These are phyloP conservation scores for Mystacides longicornis DNA, from an alignment of 2,888 invertebrate species.

Conservation along the genomic window DNA sequence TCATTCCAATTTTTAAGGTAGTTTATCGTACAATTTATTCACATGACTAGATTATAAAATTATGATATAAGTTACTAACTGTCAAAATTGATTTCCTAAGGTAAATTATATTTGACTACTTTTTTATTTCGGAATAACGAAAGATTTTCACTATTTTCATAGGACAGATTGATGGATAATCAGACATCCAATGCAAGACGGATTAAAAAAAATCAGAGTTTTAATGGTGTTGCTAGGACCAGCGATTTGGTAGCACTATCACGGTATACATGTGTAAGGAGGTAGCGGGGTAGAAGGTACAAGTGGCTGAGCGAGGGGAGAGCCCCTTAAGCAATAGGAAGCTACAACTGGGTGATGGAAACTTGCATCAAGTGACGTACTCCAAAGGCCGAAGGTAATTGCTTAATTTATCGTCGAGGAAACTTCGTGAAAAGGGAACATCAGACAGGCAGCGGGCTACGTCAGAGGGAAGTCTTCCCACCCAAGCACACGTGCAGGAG, in stretches of 20 bases:
- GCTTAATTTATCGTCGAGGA: conserved; percentile 1
- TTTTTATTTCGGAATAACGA: too few species aligned
- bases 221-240: background rate
- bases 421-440: background rate
- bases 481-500: background rate
- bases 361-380: conserved; percentile 1
- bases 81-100: too few species aligned
- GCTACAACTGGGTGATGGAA: background rate
- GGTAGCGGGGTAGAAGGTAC: background rate
- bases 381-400: conserved; percentile 1
- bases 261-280: background rate
- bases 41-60: too few species aligned
- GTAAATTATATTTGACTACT: too few species aligned
- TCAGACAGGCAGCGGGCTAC: background rate
- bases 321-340: background rate
- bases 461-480: background rate
- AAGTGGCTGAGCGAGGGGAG: background rate
- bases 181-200: too few species aligned
- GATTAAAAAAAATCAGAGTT: too few species aligned
- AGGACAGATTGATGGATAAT: too few species aligned
- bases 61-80: too few species aligned
- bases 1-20: too few species aligned
- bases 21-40: too few species aligned
- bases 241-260: background rate
- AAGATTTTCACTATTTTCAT: too few species aligned